Base-by-base conservation (phyloP, 2,888 invertebrate species). In the Trissoscelio sp. region DNA sequence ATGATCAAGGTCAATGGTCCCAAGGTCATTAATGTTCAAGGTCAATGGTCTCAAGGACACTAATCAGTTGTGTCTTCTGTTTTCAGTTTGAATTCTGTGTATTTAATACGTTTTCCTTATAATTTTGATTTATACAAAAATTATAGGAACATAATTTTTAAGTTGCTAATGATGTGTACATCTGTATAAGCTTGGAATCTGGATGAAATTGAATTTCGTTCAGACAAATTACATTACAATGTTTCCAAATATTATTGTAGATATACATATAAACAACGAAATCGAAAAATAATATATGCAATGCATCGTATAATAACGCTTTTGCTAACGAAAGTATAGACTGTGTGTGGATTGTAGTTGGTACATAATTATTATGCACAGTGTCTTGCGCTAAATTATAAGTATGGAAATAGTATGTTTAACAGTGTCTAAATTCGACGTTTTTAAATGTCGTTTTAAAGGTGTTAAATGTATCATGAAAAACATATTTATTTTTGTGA, bases 281-380 rank as follows among this genome's bases (percentile, higher is more conserved):
- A 42, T 28, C 53, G 28, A 11, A 24, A 20, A 20, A 66, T 53
- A 39, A 53, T 20, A 53, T 67, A 42, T 53, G 67, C 53, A 67
- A 42, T 18, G 42, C 53, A 67, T 67, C 42, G 42, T 34, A 42
- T 46, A 62, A 62, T 62, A 53, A 53, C 42, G 67, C 67, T 67
- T 67, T 67, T 67, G 67, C 67, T 67, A 53, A 67, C 67, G 67
- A 67, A 67, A 67, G 67, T 67, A 67, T 67, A 67, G 67, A 28
- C 53, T 67, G 67, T 53, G 46, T 67, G 67, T 67, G 28, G 34
- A 46, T 20, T 34, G 14, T 67, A 67, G 18, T 28, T 42, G 18
- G 12, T 62, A 42, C 16, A 48, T 5, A 67, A 42, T 24, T 39
- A 42, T 39, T 66, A 51, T 51, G 39, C n/a, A 51, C 37, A 7